Evolutionary conservation across 2,888 invertebrate genomes (phyloP).

Genomic region (Phortica magna): DNA sequence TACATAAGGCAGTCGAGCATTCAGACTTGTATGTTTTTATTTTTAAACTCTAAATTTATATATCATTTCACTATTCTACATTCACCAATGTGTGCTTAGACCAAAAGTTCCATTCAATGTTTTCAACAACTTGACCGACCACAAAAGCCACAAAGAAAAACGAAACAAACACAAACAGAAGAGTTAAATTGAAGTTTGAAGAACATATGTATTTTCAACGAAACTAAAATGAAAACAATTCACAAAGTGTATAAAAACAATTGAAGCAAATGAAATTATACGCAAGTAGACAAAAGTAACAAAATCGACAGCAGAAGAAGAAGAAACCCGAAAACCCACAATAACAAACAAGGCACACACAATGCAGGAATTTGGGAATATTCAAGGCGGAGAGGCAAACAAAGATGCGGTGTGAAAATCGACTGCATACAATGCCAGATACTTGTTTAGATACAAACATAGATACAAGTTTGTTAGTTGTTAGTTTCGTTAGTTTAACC

Average conservation of each 20-base stretch:
- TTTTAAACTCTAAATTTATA: no score
- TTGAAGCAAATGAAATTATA: constrained; percentile 39
- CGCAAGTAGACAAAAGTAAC: constrained; percentile 64
- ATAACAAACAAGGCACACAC: constrained; percentile 63
- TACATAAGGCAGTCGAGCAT: no score
- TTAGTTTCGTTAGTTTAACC: constrained; percentile 25
- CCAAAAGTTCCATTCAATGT: no score
- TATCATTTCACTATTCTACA: no score
- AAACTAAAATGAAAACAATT: constrained; percentile 24
- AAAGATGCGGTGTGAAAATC: constrained; percentile 36
- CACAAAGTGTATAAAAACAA: constrained; percentile 44
- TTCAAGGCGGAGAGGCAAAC: constrained; percentile 57
- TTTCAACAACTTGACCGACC: constrained; percentile 48
- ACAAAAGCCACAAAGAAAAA: constrained; percentile 44
- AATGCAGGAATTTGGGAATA: background rate
- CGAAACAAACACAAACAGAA: constrained; percentile 43
- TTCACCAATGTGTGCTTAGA: no score
- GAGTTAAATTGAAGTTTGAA: constrained; percentile 56
- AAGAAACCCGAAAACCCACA: constrained; percentile 61
- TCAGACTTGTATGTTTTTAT: no score
- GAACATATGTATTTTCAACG: constrained; percentile 59
- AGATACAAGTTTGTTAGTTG: constrained; percentile 9
- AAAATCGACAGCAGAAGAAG: constrained; percentile 69
- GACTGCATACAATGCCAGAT: background rate
- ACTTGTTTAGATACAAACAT: background rate